Percentiles rank a stretch among this genome's conserved stretches.
Evolutionary conservation across 2,888 invertebrate species (phyloP).

Genomic region (Paralinhomoeus sp.): DNA sequence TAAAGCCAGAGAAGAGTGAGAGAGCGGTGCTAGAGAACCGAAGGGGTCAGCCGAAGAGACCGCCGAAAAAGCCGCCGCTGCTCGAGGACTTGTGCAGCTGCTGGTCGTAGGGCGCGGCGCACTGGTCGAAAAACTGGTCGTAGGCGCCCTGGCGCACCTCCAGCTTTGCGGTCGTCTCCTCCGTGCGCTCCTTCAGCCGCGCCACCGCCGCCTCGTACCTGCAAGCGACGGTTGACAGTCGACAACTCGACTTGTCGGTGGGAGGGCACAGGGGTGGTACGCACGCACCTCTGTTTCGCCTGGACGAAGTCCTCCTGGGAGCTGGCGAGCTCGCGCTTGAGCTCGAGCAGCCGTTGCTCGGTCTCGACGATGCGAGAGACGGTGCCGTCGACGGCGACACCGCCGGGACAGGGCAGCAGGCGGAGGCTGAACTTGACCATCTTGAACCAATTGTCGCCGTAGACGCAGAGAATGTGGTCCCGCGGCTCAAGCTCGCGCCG

Average conservation of each 20-base stretch:
- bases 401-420: not conserved
- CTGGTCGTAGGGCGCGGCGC: constrained; percentile 3
- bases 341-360: constrained; percentile 12
- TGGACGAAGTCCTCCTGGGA: constrained; percentile 22
- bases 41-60: too few species aligned
- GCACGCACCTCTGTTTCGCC: constrained; percentile 15
- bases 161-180: constrained; percentile 5
- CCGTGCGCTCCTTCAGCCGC: constrained; percentile 5
- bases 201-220: constrained; percentile 4
- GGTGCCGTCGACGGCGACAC: not conserved
- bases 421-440: constrained; percentile 10
- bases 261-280: too few species aligned
- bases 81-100: too few species aligned
- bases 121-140: constrained; percentile 2
- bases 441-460: constrained; percentile 25
- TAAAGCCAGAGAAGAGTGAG: too few species aligned
- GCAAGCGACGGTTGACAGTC: not conserved
- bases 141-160: constrained; percentile 3
- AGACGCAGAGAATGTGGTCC: constrained; percentile 20
- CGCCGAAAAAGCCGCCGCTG: too few species aligned
- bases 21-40: too few species aligned
- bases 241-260: not conserved
- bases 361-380: constrained; percentile 3
- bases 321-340: constrained; percentile 19
- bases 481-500: constrained; percentile 8